phyloP scores from a whole-genome alignment of 1,140 invertebrate species.

The Lordiphosa stackelbergi region DNA sequence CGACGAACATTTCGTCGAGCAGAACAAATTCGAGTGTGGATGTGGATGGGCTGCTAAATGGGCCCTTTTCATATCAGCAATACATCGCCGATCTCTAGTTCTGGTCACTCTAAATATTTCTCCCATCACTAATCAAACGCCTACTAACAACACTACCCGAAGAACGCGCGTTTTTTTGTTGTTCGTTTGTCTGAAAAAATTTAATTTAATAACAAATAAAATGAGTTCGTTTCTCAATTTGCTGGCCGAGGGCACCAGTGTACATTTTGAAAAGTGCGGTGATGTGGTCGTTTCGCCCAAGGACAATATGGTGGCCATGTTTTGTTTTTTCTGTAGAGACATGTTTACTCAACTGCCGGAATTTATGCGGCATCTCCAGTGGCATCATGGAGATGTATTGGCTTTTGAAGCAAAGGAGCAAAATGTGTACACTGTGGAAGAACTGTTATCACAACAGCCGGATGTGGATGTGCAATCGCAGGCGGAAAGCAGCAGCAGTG shows the following conservation, averaged over 20 bases:
- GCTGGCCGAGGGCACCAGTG: slow-evolving; percentile 6
- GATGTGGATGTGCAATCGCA: slow-evolving; percentile 10
- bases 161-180: slow-evolving; percentile 29
- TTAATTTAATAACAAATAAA: neutral
- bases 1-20: too few species aligned
- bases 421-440: slow-evolving; percentile 52
- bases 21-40: too few species aligned
- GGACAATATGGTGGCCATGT: slow-evolving; percentile 46
- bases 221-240: slow-evolving; percentile 35
- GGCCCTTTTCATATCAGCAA: too few species aligned
- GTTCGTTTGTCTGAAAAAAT: slow-evolving; percentile 12
- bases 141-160: neutral
- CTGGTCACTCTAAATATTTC: neutral
- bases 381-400: slow-evolving; percentile 34
- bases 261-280: slow-evolving; percentile 56
- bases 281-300: slow-evolving; percentile 56
- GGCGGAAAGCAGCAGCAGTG: slow-evolving; percentile 2
- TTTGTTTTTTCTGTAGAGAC: slow-evolving; percentile 49
- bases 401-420: slow-evolving; percentile 24
- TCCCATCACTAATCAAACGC: slow-evolving; percentile 1
- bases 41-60: too few species aligned
- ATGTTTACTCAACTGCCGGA: slow-evolving; percentile 35
- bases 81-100: neutral
- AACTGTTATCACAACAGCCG: slow-evolving; percentile 19
- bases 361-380: slow-evolving; percentile 52